A percentile compares a stretch with the other conserved stretches of the same genome.
These are phyloP conservation scores for Aythya baeri DNA, from an alignment of 2,113 vertebrate genomes.

Conservation along the genomic window DNA sequence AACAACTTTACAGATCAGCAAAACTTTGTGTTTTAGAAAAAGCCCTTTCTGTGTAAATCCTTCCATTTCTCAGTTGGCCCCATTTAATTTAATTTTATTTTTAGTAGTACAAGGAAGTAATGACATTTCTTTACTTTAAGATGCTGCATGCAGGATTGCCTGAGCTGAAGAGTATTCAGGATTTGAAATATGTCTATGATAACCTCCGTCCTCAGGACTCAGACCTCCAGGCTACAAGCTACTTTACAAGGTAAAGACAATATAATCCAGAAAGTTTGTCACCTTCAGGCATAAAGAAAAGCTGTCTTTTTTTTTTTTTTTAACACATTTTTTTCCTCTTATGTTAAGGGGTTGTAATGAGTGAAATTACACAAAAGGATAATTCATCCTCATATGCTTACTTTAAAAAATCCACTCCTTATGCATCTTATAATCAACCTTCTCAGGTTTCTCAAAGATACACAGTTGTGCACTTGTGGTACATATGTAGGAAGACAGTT, in stretches of 20 bases:
- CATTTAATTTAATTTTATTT: background rate
- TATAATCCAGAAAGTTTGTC: background rate
- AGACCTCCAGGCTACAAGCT: slow-evolving; percentile 86
- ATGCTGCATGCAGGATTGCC: slow-evolving; percentile 87
- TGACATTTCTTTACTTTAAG: slow-evolving; percentile 59
- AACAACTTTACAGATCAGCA: background rate
- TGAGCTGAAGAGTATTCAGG: slow-evolving; percentile 81
- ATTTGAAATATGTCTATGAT: slow-evolving; percentile 86
- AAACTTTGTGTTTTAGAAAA: background rate
- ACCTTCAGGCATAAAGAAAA: background rate
- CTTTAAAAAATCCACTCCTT: background rate
- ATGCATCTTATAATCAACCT: background rate
- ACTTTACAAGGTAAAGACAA: slow-evolving; percentile 86
- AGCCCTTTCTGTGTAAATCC: background rate
- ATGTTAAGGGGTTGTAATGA: background rate
- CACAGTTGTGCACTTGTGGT: background rate
- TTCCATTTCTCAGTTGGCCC: background rate
- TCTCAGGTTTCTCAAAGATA: background rate
- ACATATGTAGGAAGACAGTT: background rate
- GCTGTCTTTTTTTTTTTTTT: background rate
- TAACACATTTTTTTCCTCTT: background rate
- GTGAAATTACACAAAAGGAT: background rate
- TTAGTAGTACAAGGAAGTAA: background rate
- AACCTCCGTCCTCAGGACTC: slow-evolving; percentile 87
- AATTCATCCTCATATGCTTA: background rate